Evolutionary conservation across 2,113 vertebrate genomes (phyloP).

Genomic region (Lophotis ruficrista): DNA sequence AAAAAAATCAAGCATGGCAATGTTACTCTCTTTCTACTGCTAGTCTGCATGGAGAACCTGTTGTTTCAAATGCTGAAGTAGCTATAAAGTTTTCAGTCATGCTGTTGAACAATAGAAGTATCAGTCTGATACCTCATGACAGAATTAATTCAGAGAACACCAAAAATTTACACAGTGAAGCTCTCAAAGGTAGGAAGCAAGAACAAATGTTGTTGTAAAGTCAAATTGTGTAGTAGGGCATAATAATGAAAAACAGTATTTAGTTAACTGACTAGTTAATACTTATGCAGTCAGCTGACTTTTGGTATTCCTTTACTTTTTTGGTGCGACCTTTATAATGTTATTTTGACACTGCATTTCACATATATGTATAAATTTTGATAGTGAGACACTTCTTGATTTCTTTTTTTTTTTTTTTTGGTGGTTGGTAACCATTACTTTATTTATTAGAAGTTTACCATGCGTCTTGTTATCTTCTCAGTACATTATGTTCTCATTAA

Average conservation of each 20-base stretch:
- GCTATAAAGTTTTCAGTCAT: not conserved
- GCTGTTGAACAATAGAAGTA: not conserved
- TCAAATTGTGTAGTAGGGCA: not conserved
- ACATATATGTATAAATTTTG: not conserved
- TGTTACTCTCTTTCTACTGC: not conserved
- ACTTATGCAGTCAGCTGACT: not conserved
- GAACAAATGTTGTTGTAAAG: not conserved
- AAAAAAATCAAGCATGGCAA: not conserved
- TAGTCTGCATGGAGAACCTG: not conserved
- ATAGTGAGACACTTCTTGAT: not conserved
- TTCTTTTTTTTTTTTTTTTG: no score
- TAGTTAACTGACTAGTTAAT: not conserved
- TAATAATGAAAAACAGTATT: not conserved
- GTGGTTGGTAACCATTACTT: not conserved
- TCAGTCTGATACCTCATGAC: not conserved
- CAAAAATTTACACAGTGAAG: not conserved
- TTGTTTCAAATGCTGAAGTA: not conserved
- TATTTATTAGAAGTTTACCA: not conserved
- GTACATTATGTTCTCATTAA: constrained; percentile 32
- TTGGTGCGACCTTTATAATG: not conserved
- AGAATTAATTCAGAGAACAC: not conserved
- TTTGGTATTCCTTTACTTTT: not conserved
- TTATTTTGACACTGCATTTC: not conserved
- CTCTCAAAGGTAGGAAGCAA: not conserved
- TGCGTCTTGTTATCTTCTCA: not conserved